Evolutionary conservation across 2,113 vertebrate genomes (phyloP), one percentile per base, ranked within the genome.

Genomic region (Zootoca vivipara): DNA sequence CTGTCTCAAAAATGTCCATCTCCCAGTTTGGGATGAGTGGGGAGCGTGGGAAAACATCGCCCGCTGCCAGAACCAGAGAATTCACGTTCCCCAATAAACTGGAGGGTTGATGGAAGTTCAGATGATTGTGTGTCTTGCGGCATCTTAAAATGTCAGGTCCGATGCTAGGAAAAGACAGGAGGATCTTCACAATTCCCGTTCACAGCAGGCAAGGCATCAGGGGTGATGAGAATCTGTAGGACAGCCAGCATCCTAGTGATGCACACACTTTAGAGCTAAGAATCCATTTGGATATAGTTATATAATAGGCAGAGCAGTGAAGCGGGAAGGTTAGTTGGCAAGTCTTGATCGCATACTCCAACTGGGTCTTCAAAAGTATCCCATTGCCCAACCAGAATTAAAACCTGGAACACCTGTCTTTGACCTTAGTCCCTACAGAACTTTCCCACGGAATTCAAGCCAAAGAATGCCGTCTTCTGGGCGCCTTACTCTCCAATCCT

Each of bases 1-100:
- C 70, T 42, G n/a, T 82, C 86, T 75, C 80, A 82, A 73, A 82
- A 42, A 82, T 82, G 30, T 73, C 67, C 72, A 52, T 69, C 81
- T 77, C 73, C 79, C 24, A 38, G 38, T 69, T 56, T 88, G 80
- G 56, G 62, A 78, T 78, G 65, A 46, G 33, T 2, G 33, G 67
- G 26, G 65, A 81, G 65, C 79, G 7, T 9, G 62, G 62, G 62
- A 67, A 78, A 78, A 46, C 22, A 38, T 33, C 9, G n/a, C 26
- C 81, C 30, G 1, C 79, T 30, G 56, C 78, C 72, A 78, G 62
- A 83, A 78, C 24, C 64, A 83, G 9, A 83, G 58, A 83, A 77
- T 88, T 62, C 80, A 56, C 38, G 26, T 38, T 75, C 58, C 72
- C 73, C 80, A 77, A 62, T n/a, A 4, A 52, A 82, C 28, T n/a